Percentiles rank a stretch among this genome's conserved stretches.
These are phyloP conservation scores for Apocrypta bakeri DNA, from an alignment of 1,140 invertebrate species.

Conservation along the genomic window DNA sequence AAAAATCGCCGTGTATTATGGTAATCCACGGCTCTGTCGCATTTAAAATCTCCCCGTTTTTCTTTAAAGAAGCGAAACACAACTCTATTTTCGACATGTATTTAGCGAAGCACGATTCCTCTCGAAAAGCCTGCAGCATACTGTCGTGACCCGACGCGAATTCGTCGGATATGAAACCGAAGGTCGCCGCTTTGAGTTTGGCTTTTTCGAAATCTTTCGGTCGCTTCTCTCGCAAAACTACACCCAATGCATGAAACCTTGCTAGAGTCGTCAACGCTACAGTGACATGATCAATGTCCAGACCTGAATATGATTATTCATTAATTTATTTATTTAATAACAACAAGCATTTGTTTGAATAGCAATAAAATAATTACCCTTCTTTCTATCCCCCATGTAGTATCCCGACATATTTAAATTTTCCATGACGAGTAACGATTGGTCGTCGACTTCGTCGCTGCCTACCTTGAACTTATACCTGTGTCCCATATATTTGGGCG, in stretches of 20 bases:
- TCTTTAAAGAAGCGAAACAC: conserved; percentile 56
- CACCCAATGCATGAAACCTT: conserved; percentile 76
- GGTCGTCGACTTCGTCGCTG: conserved; percentile 71
- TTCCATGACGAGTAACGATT: conserved; percentile 77
- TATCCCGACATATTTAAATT: conserved; percentile 75
- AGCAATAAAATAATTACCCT: conserved; percentile 49
- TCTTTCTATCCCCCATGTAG: conserved; percentile 70
- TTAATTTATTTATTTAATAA: too few species aligned
- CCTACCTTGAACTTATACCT: conserved; percentile 15
- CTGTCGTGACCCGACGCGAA: conserved; percentile 55
- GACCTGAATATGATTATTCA: conserved; percentile 57
- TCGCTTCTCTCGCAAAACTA: conserved; percentile 74
- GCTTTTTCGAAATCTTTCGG: conserved; percentile 70
- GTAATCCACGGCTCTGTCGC: conserved; percentile 71
- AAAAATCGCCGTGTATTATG: conserved; percentile 77
- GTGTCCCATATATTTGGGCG: neutral
- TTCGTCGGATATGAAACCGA: neutral
- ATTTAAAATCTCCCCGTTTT: conserved; percentile 52
- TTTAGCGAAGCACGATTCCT: conserved; percentile 46
- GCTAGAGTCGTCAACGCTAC: conserved; percentile 74
- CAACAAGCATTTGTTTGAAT: too few species aligned
- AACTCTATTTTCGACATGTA: conserved; percentile 57
- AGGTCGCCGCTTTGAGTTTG: neutral
- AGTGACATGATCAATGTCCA: conserved; percentile 72
- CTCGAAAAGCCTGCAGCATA: conserved; percentile 54